Percentiles rank a stretch among this genome's conserved stretches.
Conservation (phyloP, 2,797 vertebrate species). For the Trematomus bernacchii region DNA sequence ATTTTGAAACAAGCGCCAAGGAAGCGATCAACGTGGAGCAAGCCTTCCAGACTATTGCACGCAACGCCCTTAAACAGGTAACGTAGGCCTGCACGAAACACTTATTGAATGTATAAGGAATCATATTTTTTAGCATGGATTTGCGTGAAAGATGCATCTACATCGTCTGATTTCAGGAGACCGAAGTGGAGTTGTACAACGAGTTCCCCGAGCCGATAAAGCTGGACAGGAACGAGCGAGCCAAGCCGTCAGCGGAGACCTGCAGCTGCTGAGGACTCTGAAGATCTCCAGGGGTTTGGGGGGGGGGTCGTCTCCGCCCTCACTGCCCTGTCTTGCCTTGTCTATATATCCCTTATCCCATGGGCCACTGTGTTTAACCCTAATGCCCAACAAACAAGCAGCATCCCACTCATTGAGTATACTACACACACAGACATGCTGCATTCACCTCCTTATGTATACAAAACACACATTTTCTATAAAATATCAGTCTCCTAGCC, state of each 20-base stretch:
- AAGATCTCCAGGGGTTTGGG: slow-evolving; percentile 42
- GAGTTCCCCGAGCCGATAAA: slow-evolving; percentile 99
- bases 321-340: slow-evolving; percentile 84
- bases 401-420: slow-evolving; percentile 79
- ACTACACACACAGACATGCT: slow-evolving; percentile 73
- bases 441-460: slow-evolving; percentile 68
- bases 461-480: slow-evolving; percentile 77
- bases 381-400: slow-evolving; percentile 75
- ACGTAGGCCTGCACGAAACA: neutral
- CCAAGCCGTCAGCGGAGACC: slow-evolving; percentile 92
- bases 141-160: neutral
- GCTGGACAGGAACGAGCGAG: slow-evolving; percentile 95
- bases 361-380: slow-evolving; percentile 63
- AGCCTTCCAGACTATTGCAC: slow-evolving; percentile 99
- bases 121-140: neutral
- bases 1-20: slow-evolving; percentile 99
- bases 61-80: slow-evolving; percentile 99
- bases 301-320: slow-evolving; percentile 55
- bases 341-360: slow-evolving; percentile 74
- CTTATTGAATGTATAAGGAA: neutral
- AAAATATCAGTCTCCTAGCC: slow-evolving; percentile 69
- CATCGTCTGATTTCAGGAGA: slow-evolving; percentile 87
- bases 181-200: slow-evolving; percentile 99
- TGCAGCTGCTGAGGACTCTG: slow-evolving; percentile 96
- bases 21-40: slow-evolving; percentile 99